Base-by-base conservation (phyloP, 2,113 vertebrate species). In the Probosciger aterrimus region DNA sequence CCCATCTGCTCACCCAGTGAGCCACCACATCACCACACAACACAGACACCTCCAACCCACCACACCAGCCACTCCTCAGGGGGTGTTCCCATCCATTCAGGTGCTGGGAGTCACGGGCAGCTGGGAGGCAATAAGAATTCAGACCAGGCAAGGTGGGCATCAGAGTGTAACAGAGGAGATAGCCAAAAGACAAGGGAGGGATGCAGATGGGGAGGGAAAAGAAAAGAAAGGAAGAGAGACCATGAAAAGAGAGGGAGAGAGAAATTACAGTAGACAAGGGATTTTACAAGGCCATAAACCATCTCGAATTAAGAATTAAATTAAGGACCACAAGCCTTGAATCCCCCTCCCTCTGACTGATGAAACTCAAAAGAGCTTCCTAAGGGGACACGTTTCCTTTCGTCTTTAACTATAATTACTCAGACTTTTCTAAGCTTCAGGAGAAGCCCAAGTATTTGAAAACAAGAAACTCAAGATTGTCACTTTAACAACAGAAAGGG, bases 61-160 rank as follows among this genome's bases (percentile, higher is more conserved):
- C 39, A 16, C 33, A 33, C 13, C 46, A 16, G 53, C 60, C 47
- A 3, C 19, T 80, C 53, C 43, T 10, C 46, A 4, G 30, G 3
- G 5, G 1, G 2, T 27, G 14, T 5, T 80, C 71, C 47, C 11
- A 8, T 11, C n/a, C 37, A 23, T 22, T 2, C 5, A 0, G 17
- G 12, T 11, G 25, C 64, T 41, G 33, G 39, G n/a, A 9, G 3
- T n/a, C 59, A 37, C 0, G 2, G 59, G n/a, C 76, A 71, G 43
- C 59, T 52, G 68, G 47, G n/a, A 82, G 23, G 65, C 22, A 82
- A 0, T 4, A 47, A 73, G 39, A 69, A 49, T 14, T 41, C 39
- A 46, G 57, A 87, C 28, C 39, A 87, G 67, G 9, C 68, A 78
- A 44, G 50, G 15, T 15, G 11, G 30, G 60, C 15, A 74, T n/a